phyloP scores from a whole-genome alignment of 2,888 invertebrate genomes.

The Phortica okadai region DNA sequence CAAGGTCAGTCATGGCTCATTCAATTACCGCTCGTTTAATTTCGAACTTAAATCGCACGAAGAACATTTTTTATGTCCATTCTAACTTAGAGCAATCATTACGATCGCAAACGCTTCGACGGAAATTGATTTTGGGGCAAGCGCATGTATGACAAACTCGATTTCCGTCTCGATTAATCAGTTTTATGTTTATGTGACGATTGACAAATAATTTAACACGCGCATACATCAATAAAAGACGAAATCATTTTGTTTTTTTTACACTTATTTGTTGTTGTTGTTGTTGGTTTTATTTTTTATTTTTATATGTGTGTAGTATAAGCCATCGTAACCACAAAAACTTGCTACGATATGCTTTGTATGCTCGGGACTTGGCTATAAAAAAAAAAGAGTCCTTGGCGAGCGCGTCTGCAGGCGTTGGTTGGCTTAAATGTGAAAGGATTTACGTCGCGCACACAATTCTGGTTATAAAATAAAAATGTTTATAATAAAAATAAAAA shows the following conservation, averaged over 20 bases:
- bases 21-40: no score
- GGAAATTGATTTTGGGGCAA: background rate
- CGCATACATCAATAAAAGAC: slow-evolving; percentile 40
- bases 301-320: background rate
- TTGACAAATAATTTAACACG: slow-evolving; percentile 24
- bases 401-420: background rate
- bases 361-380: background rate
- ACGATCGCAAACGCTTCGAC: background rate
- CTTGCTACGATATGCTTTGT: background rate
- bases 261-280: background rate
- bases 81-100: no score
- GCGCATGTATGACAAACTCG: background rate
- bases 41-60: no score
- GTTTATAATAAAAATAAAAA: slow-evolving; percentile 42
- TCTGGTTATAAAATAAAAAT: slow-evolving; percentile 34
- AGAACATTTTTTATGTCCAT: no score
- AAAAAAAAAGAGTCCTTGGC: background rate
- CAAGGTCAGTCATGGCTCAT: no score
- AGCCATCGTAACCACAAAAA: background rate
- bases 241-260: slow-evolving; percentile 27
- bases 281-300: background rate
- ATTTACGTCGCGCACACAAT: slow-evolving; percentile 23
- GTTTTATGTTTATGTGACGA: slow-evolving; percentile 18
- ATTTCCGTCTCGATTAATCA: slow-evolving; percentile 3
- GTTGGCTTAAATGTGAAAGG: slow-evolving; percentile 24